A percentile compares a stretch with the other conserved stretches of the same genome.
These are phyloP conservation scores for Orgyia antiqua DNA, from an alignment of 2,888 invertebrate genomes.

Conservation along the genomic window DNA sequence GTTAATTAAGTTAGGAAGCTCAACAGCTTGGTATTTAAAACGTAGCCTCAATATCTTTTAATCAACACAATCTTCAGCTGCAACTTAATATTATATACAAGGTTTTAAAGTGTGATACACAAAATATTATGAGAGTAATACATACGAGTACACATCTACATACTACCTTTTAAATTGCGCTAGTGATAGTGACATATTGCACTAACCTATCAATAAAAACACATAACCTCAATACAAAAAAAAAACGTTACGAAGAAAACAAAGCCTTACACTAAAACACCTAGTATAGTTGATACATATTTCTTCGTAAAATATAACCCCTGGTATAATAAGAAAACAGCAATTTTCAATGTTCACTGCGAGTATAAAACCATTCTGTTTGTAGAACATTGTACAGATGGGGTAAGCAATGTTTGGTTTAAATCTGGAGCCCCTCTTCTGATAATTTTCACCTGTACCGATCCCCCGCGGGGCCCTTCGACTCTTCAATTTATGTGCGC, in stretches of 20 bases:
- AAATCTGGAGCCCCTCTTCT: constrained; percentile 61
- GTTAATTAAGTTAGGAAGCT: constrained; percentile 55
- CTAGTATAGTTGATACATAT: constrained; percentile 6
- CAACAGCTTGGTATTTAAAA: too few species aligned
- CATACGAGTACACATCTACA: too few species aligned
- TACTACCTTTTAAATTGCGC: too few species aligned
- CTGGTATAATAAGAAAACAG: constrained; percentile 26
- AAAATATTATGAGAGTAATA: too few species aligned
- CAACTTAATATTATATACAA: too few species aligned
- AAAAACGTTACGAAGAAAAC: too few species aligned
- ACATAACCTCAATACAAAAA: too few species aligned
- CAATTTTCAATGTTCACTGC: constrained; percentile 26
- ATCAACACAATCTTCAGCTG: too few species aligned
- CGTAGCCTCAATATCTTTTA: too few species aligned
- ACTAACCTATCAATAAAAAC: too few species aligned
- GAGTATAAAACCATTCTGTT: constrained; percentile 26
- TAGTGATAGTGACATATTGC: too few species aligned
- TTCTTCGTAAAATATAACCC: constrained; percentile 21
- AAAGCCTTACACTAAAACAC: not conserved
- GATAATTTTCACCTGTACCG: constrained; percentile 73
- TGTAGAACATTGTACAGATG: constrained; percentile 25
- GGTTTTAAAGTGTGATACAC: too few species aligned
- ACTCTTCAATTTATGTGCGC: constrained; percentile 57
- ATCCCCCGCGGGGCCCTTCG: constrained; percentile 36
- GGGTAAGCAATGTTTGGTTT: constrained; percentile 59